Base-by-base conservation (phyloP, 2,113 vertebrate genomes). In the Semnornis frantzii region DNA sequence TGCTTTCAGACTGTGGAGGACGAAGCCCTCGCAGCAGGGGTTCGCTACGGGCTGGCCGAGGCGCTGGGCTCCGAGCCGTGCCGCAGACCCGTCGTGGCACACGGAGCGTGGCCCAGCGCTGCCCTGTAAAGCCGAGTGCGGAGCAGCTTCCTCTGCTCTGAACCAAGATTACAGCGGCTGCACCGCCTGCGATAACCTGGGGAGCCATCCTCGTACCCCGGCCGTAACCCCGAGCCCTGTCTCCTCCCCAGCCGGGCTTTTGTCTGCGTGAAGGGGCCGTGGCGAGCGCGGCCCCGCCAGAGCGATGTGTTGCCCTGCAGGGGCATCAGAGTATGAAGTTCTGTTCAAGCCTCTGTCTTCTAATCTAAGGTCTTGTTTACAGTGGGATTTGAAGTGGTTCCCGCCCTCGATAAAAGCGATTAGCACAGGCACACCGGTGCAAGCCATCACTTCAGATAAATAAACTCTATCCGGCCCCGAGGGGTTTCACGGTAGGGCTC, bases 121-220 rank as follows among this genome's bases (percentile, higher is more conserved):
- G 9, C 60, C 25, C 30, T 0, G 1, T 2, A 27, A 33, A 25
- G 33, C 69, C n/a, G 42, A 5, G 0, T 1, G 0, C 3, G 64
- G 46, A 14, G 12, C 23, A 3, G 10, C 31, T 70, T 2, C 5
- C 28, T 68, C 9, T 0, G 2, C 79, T 55, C 13, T 27, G 12
- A 6, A 14, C 57, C 7, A 3, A 5, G 30, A 15, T 60, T 68
- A 17, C 9, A 1, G 60, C 2, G 42, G 37, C 54, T 12, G 5
- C 12, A 2, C 31, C 23, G 57, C 46, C 30, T 5, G 15, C 8
- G 65, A 17, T 68, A 82, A 50, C 39, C 42, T 13, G 55, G 31
- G 8, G 10, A 30, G 25, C 83, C 20, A 1, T 15, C 6, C 6
- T 18, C 62, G 6, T 69, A 5, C 23, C 12, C 27, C 6, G 1